phyloP scores from a whole-genome alignment of 2,113 vertebrate species.

The Upupa epops region DNA sequence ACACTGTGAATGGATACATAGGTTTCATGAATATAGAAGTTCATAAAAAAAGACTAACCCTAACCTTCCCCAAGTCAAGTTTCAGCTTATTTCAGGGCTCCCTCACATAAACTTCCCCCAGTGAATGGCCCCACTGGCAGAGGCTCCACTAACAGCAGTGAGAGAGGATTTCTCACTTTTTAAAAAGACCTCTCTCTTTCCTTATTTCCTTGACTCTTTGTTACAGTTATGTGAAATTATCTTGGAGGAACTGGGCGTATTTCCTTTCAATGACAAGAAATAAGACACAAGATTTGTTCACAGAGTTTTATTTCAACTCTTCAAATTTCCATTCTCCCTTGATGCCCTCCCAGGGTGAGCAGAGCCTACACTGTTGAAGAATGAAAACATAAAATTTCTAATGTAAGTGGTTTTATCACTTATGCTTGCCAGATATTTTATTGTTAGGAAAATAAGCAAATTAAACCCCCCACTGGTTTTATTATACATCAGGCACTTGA shows the following conservation, averaged over 20 bases:
- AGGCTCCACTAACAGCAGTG: background rate
- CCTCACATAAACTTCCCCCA: background rate
- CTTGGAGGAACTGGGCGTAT: background rate
- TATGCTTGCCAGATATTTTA: constrained; percentile 48
- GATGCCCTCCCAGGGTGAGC: background rate
- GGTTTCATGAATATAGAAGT: background rate
- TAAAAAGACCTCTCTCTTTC: background rate
- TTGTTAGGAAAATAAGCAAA: constrained; percentile 45
- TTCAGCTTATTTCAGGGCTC: background rate
- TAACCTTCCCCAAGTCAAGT: background rate
- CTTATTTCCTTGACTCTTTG: background rate
- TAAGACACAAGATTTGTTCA: background rate
- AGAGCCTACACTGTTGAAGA: background rate
- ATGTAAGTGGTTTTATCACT: constrained; percentile 33
- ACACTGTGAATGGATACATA: background rate
- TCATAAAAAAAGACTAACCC: background rate
- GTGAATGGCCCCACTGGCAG: background rate
- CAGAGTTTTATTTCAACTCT: background rate
- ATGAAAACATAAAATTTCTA: background rate
- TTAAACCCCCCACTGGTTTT: constrained; percentile 21
- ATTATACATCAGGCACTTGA: constrained; percentile 19
- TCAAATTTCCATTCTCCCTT: background rate
- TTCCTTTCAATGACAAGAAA: background rate
- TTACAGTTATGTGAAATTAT: background rate
- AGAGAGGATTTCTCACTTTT: background rate